Evolutionary conservation across 1,140 invertebrate genomes (phyloP), one percentile per base, ranked within the genome.

Genomic region (Lamellibrachia luymesi): DNA sequence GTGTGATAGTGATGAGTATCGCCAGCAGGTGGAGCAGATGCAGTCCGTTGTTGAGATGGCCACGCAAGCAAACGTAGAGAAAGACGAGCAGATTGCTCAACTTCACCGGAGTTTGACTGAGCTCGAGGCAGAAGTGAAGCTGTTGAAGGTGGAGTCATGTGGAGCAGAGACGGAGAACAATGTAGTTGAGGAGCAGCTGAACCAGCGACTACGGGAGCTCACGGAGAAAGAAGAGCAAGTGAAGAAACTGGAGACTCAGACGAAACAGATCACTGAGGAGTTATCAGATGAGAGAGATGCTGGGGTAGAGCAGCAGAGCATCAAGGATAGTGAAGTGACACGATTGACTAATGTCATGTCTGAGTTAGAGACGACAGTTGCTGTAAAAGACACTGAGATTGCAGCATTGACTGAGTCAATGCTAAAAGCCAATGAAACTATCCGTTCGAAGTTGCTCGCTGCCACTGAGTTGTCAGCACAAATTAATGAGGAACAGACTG

Each of bases 1-100:
- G 92, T 92, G 92, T n/a, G 51, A 92, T 51, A 91, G 91, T 49
- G 91, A 91, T n/a, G 49, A 91, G 22, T 2, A 50, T n/a, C 91
- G 38, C 49, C 91, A 91, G 91, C 49, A 51, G 49, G n/a, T 51
- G 49, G 91, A 91, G 91, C 91, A 91, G 51, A 10, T 91, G 91
- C 91, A 50, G 49, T 13, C 13, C 91, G 91, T 91, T 22, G 51
- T 91, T 4, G 91, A 50, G 51, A 51, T 13, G 51, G 91, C 91
- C 4, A 51, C 49, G 8, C 91, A n/a, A 50, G 7, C 51, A 2
- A 51, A 50, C 91, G 17, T n/a, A n/a, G 91, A 91, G 91, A 91
- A 91, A 49, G 91, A 91, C 27, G 0, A 10, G 51, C 91, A 51
- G 49, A 91, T 91, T n/a, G 91, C 49, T 13, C 38, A 89, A 38